Evolutionary conservation across 1,140 invertebrate genomes (phyloP).

Genomic region (Trachymyrmex septentrionalis): DNA sequence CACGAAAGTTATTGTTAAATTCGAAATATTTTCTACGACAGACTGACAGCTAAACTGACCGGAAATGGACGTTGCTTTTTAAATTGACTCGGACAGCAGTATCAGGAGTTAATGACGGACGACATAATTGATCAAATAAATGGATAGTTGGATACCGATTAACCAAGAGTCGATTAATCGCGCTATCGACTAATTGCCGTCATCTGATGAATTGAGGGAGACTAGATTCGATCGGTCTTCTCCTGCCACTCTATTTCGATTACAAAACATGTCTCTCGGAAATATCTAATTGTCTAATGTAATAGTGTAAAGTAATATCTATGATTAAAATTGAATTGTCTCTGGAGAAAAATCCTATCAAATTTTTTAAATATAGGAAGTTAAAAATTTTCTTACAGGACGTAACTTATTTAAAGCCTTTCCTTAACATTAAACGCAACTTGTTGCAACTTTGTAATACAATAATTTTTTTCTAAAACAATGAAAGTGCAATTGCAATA

Average conservation of each 20-base stretch:
- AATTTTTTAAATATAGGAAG: neutral
- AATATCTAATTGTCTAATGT: neutral
- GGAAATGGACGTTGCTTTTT: slow-evolving; percentile 37
- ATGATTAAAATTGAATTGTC: neutral
- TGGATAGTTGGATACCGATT: slow-evolving; percentile 56
- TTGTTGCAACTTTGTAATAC: neutral
- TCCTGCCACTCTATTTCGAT: neutral
- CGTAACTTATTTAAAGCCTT: neutral
- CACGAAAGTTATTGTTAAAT: slow-evolving; percentile 23
- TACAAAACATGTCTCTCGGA: neutral
- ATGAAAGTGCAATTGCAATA: neutral
- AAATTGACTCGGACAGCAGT: slow-evolving; percentile 17
- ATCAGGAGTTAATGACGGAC: slow-evolving; percentile 38
- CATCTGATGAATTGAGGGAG: slow-evolving; percentile 48
- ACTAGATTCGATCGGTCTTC: slow-evolving; percentile 16
- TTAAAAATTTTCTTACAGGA: neutral
- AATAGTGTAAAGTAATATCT: neutral
- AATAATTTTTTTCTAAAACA: slow-evolving; percentile 17
- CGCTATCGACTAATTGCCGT: slow-evolving; percentile 47
- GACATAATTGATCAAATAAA: slow-evolving; percentile 66
- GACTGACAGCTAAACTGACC: slow-evolving; percentile 9
- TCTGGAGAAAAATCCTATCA: neutral
- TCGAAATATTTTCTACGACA: slow-evolving; percentile 37
- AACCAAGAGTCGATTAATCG: slow-evolving; percentile 55
- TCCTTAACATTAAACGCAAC: neutral